Evolutionary conservation across 2,113 vertebrate species (phyloP).

Genomic region (Caretta caretta): DNA sequence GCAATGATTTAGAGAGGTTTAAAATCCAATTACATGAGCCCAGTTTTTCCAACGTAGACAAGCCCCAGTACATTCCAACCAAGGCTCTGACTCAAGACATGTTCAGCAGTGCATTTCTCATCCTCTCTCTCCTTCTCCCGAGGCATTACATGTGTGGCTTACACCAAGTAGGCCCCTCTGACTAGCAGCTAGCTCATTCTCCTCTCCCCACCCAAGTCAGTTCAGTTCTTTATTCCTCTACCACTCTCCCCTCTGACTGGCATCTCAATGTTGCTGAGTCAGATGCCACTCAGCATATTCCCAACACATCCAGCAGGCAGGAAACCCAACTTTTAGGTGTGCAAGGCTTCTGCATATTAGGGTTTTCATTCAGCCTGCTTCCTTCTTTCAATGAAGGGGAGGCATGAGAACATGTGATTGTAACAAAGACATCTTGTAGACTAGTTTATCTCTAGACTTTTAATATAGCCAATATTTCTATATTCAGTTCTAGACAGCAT

Average conservation of each 20-base stretch:
- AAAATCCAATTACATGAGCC: neutral
- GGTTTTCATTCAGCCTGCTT: neutral
- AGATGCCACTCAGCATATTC: neutral
- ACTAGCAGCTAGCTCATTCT: neutral
- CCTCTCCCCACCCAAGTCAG: neutral
- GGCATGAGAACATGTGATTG: neutral
- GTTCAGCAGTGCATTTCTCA: neutral
- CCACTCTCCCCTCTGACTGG: neutral
- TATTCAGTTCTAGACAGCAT: slow-evolving; percentile 12
- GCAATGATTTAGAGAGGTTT: neutral
- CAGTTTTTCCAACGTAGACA: neutral
- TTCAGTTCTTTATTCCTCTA: neutral
- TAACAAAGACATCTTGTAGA: neutral
- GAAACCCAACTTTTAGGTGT: neutral
- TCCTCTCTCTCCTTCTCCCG: neutral
- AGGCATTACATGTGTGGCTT: neutral
- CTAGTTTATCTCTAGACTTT: neutral
- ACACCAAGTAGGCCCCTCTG: neutral
- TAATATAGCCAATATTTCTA: slow-evolving; percentile 17
- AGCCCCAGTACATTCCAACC: neutral
- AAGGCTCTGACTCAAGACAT: neutral
- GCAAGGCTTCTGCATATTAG: neutral
- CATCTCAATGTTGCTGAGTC: neutral
- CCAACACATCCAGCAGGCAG: neutral
- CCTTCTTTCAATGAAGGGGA: neutral